Evolutionary conservation across 2,888 invertebrate genomes (phyloP), one percentile per base, ranked within the genome.

Genomic region (Hecatera dysodea): DNA sequence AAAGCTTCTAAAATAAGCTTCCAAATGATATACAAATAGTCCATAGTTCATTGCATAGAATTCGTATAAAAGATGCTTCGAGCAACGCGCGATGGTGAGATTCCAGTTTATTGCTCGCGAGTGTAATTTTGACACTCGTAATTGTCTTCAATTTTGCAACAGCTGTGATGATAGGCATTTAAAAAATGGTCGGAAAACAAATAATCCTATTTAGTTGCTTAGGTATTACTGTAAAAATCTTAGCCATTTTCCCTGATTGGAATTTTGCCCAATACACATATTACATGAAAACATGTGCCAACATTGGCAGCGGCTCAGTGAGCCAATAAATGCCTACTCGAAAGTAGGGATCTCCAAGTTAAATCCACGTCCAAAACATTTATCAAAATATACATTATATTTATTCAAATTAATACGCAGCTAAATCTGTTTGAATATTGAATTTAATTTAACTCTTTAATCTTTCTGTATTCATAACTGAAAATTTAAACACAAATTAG

Each of bases 361-460:
- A 27, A 29, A 69, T 33, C 36, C 44, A 69, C 70, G 55, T 81
- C 17, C 11, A 62, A 59, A 67, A 72, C 70, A 80, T 70, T 59
- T 46, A 29, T 77, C 74, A 69, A 63, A 81, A 65, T 74, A 57
- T 19, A 7, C 44, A 42, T 70, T 42, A 67, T 55, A 61, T 55
- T 42, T 48, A 71, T 67, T 44, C 44, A 67, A 81, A 81, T 77
- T 64, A 81, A 29, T 57, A 57, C 74, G 42, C 59, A 53, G 22
- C 63, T 55, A 48, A 78, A 72, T 78, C 74, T 61, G 52, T 73
- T 78, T 61, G 55, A 79, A 68, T 65, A 69, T 79, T 59, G n/a
- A 82, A 79, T 82, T 68, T 19, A 67, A 67, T 79, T 52, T 74
- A 66, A 66, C 74, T 82, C 68, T 79, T 79, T 79, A 80, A 68